Evolutionary conservation across 2,797 vertebrate genomes (phyloP).

Genomic region (Salmo trutta): DNA sequence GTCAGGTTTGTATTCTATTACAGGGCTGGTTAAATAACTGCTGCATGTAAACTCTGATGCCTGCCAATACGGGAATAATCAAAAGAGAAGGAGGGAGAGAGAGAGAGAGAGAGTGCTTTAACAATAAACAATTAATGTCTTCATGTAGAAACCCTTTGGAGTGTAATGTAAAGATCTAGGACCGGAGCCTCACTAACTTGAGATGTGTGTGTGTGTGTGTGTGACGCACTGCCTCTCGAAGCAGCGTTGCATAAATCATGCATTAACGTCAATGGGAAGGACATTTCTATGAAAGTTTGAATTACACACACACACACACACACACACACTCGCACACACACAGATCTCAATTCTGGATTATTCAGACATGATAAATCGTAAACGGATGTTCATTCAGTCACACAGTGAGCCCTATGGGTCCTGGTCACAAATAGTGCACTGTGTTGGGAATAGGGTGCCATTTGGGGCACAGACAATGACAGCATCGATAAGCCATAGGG

Average conservation of each 20-base stretch:
- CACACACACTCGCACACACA: no score
- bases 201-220: not conserved
- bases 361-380: not conserved
- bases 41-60: constrained; percentile 23
- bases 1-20: constrained; percentile 60
- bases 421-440: no score
- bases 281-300: not conserved
- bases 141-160: not conserved
- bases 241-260: not conserved
- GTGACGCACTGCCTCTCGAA: not conserved
- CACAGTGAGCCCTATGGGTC: no score
- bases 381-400: not conserved
- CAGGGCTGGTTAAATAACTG: constrained; percentile 42
- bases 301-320: no score
- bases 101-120: not conserved
- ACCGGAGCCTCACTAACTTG: not conserved
- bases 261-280: not conserved
- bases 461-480: no score
- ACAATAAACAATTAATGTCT: not conserved
- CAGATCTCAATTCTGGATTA: not conserved
- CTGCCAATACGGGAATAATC: constrained; percentile 29
- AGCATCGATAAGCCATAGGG: not conserved
- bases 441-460: no score
- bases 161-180: not conserved
- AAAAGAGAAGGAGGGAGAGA: not conserved